These are phyloP conservation scores for Chamaetylas fuelleborni DNA, from an alignment of 2,113 vertebrate genomes.

Conservation along the genomic window DNA sequence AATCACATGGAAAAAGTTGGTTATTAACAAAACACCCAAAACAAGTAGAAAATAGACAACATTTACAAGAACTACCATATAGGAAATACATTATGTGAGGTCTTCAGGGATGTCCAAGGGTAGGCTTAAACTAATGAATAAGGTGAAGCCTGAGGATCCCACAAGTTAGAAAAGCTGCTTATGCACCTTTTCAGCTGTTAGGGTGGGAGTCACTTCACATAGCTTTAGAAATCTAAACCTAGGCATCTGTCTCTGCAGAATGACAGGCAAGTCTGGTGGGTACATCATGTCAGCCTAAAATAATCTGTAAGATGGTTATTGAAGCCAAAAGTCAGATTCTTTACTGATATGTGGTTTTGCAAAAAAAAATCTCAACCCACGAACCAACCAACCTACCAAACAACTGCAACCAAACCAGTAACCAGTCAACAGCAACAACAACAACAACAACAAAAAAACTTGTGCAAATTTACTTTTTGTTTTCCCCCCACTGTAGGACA, in stretches of 20 bases:
- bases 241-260: not conserved
- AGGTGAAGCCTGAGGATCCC: not conserved
- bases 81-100: not conserved
- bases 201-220: not conserved
- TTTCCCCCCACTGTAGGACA: not conserved
- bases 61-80: not conserved
- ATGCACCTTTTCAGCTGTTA: not conserved
- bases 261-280: not conserved
- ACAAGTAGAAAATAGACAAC: not conserved
- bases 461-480: not conserved
- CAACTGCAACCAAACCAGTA: rapidly evolving
- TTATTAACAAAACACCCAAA: not conserved
- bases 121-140: not conserved
- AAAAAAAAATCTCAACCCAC: not conserved
- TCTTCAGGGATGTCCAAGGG: not conserved
- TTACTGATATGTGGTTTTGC: not conserved
- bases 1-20: not conserved
- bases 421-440: too few relatives aligned
- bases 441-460: not conserved
- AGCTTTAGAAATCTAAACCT: not conserved
- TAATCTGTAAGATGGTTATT: not conserved
- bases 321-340: not conserved
- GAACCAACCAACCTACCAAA: not conserved
- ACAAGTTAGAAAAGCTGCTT: not conserved
- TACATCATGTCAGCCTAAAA: not conserved